Evolutionary conservation across 2,797 vertebrate species (phyloP).

Genomic region (Pangasius djambal): DNA sequence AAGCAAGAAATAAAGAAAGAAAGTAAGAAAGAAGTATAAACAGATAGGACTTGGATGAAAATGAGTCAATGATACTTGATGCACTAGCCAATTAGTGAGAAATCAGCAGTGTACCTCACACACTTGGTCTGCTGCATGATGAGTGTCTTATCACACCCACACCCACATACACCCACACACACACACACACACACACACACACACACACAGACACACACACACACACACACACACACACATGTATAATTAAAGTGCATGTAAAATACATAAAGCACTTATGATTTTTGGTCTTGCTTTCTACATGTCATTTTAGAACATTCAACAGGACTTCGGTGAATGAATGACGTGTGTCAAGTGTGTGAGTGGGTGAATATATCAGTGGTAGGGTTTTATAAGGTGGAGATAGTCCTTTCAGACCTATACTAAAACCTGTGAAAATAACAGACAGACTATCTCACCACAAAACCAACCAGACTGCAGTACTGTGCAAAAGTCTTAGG

Average conservation of each 20-base stretch:
- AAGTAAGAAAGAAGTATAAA: constrained; percentile 48
- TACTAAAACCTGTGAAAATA: background rate
- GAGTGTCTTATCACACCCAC: background rate
- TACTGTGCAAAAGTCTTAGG: too few species aligned
- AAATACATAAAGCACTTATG: background rate
- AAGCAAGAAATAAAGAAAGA: constrained; percentile 66
- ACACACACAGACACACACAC: background rate
- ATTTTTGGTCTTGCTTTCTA: background rate
- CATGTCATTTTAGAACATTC: background rate
- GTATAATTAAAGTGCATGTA: too few species aligned
- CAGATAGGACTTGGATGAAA: background rate
- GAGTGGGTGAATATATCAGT: background rate
- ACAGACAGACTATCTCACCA: background rate
- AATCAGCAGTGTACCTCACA: background rate
- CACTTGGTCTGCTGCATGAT: background rate
- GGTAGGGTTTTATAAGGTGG: background rate
- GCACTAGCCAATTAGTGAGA: background rate
- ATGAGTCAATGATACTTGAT: background rate
- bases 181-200: background rate
- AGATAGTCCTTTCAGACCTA: background rate
- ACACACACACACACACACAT: too few species aligned
- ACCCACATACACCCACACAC: background rate
- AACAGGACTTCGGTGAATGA: background rate
- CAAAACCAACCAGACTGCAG: background rate
- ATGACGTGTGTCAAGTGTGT: background rate